phyloP scores from a whole-genome alignment of 2,113 vertebrate species.

The Mustela lutreola region DNA sequence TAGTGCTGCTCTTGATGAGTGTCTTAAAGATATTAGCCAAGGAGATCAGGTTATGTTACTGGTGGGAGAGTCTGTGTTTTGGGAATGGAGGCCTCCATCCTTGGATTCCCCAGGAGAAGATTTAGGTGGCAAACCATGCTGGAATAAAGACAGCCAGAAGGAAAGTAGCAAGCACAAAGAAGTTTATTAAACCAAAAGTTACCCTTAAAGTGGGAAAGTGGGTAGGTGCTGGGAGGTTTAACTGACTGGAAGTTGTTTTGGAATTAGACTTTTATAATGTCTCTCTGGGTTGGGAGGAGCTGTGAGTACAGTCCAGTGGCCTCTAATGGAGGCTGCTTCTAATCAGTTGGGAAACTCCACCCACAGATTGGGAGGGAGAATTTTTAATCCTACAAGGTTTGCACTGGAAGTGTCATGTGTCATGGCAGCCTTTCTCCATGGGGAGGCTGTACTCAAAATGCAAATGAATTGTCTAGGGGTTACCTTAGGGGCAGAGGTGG shows the following conservation, averaged over 20 bases:
- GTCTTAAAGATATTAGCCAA: conserved; percentile 4
- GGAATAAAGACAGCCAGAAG: not conserved
- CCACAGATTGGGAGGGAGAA: not conserved
- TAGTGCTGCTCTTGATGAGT: conserved; percentile 13
- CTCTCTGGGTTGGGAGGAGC: not conserved
- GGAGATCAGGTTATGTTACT: not conserved
- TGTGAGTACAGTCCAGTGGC: not conserved
- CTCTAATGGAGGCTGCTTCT: not conserved
- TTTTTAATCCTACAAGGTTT: not conserved
- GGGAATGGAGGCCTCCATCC: not conserved
- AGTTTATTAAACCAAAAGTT: not conserved
- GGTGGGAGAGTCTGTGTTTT: not conserved
- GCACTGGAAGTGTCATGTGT: not conserved
- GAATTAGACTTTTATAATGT: not conserved
- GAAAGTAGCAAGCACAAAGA: not conserved
- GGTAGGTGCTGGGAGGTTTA: not conserved
- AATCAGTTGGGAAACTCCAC: not conserved
- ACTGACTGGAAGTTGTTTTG: not conserved
- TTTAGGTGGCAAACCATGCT: not conserved
- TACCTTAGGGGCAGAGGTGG: not conserved
- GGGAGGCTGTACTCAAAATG: not conserved
- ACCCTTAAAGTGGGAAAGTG: not conserved
- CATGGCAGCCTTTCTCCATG: not conserved
- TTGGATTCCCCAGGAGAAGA: not conserved
- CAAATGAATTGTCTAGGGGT: not conserved